Conservation (phyloP, 2,113 vertebrate species). For the Cavia porcellus region DNA sequence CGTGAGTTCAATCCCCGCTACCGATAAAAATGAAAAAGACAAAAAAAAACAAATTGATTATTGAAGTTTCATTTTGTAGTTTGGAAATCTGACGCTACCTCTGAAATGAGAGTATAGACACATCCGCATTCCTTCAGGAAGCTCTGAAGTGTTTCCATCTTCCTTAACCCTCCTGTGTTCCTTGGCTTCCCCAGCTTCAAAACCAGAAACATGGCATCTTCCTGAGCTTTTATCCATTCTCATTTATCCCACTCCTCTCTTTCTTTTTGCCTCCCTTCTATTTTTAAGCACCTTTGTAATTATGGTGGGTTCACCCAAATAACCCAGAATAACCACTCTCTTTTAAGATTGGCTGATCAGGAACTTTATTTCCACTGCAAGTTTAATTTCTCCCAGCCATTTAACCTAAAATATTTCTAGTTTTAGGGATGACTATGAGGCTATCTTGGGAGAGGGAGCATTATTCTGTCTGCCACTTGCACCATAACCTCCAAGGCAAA, state of each 20-base stretch:
- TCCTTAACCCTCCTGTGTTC: background rate
- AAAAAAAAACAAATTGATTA: background rate
- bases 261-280: background rate
- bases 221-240: background rate
- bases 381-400: background rate
- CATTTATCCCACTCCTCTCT: background rate
- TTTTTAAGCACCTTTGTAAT: background rate
- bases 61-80: background rate
- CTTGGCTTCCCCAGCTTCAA: background rate
- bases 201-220: background rate
- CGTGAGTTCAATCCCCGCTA: no score
- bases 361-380: background rate
- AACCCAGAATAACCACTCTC: background rate
- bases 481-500: background rate
- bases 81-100: background rate
- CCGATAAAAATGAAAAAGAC: no score
- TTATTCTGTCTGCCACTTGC: background rate
- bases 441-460: background rate
- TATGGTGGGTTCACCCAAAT: background rate
- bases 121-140: background rate
- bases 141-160: background rate
- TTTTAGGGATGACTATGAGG: background rate
- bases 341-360: slow-evolving; percentile 41
- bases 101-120: background rate
- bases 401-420: background rate